Percentiles rank a stretch among this genome's conserved stretches.
Evolutionary conservation across 2,113 vertebrate species (phyloP).

Genomic region (Eublepharis macularius): DNA sequence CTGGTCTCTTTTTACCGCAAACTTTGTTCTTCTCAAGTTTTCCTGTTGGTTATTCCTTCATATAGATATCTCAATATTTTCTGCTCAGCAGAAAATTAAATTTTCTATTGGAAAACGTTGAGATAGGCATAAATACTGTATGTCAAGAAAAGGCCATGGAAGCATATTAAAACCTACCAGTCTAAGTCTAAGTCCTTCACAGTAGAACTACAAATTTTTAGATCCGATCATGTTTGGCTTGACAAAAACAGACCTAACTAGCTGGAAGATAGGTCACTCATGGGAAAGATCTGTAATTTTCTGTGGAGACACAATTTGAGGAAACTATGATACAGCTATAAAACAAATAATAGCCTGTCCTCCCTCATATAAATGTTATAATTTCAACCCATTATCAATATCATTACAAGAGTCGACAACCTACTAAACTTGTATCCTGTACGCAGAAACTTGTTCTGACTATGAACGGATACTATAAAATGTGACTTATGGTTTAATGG

Average conservation of each 20-base stretch:
- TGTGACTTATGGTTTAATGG: constrained; percentile 56
- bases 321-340: constrained; percentile 62
- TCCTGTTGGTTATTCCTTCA: not conserved
- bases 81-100: not conserved
- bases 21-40: not conserved
- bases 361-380: constrained; percentile 59
- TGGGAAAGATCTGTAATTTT: constrained; percentile 62
- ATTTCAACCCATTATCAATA: constrained; percentile 64
- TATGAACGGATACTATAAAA: constrained; percentile 44
- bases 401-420: constrained; percentile 48
- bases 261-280: constrained; percentile 54
- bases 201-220: not conserved
- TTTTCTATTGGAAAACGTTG: not conserved
- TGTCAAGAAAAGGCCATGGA: constrained; percentile 9
- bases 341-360: constrained; percentile 59
- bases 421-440: constrained; percentile 58
- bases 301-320: constrained; percentile 53
- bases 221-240: not conserved
- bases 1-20: not conserved
- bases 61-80: constrained; percentile 1
- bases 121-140: not conserved
- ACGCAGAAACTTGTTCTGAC: constrained; percentile 57
- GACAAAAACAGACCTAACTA: constrained; percentile 35
- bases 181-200: not conserved
- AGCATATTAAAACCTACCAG: not conserved